Percentiles rank a stretch among this genome's conserved stretches.
Evolutionary conservation across 2,888 invertebrate species (phyloP).

Genomic region (Fragum whitleyi): DNA sequence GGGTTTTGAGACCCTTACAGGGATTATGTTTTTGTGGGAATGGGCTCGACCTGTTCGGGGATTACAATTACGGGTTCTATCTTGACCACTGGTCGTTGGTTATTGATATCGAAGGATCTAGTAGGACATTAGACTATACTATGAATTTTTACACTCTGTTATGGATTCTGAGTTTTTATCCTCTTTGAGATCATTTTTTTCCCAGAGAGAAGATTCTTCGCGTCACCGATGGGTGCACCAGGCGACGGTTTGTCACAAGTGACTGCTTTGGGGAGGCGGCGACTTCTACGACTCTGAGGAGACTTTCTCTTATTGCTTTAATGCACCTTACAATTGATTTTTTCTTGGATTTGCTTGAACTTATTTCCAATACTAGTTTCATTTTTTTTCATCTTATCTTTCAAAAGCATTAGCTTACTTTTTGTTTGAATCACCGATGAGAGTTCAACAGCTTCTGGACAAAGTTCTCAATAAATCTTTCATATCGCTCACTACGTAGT

Average conservation of each 20-base stretch:
- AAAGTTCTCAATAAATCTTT: not conserved
- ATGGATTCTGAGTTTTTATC: too few relatives aligned
- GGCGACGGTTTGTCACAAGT: not conserved
- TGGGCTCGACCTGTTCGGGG: too few relatives aligned
- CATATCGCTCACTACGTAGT: not conserved
- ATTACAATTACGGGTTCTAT: too few relatives aligned
- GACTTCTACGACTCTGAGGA: not conserved
- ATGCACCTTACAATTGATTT: not conserved
- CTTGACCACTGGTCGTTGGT: too few relatives aligned
- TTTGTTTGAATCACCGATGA: not conserved
- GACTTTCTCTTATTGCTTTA: not conserved
- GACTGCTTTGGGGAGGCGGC: not conserved
- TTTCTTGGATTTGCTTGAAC: not conserved
- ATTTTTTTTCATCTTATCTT: not conserved
- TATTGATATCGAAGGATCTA: too few relatives aligned
- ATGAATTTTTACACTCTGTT: too few relatives aligned
- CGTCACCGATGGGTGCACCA: not conserved
- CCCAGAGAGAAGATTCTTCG: not conserved
- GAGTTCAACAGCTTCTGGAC: not conserved
- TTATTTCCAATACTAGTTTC: not conserved
- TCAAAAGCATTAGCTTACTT: not conserved
- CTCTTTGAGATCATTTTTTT: too few relatives aligned
- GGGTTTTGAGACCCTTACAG: too few relatives aligned
- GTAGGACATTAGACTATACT: too few relatives aligned
- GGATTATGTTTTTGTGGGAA: too few relatives aligned